Conservation (phyloP, 2,797 vertebrate genomes). For the Paratrypauchen microcephalus region DNA sequence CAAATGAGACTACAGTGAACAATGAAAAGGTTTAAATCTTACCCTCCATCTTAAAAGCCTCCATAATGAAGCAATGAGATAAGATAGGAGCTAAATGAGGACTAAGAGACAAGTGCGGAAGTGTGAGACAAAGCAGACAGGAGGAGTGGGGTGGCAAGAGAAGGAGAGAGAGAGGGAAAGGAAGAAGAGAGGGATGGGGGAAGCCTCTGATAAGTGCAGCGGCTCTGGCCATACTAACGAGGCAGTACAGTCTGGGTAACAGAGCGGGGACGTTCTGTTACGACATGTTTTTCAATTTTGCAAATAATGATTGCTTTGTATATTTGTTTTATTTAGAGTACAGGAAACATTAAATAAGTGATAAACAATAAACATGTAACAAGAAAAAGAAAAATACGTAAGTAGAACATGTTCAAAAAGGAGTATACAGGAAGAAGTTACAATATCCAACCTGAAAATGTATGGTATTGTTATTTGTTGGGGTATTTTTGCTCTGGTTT, state of each 20-base stretch:
- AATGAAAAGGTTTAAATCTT: not conserved
- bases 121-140: not conserved
- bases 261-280: too few species aligned
- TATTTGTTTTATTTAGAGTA: too few species aligned
- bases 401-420: too few species aligned
- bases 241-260: not conserved
- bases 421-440: too few species aligned
- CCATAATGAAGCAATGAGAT: conserved; percentile 1
- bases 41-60: conserved; percentile 7
- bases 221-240: not conserved
- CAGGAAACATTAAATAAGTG: too few species aligned
- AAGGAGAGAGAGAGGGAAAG: not conserved
- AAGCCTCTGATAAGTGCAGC: conserved; percentile 4
- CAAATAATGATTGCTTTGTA: too few species aligned
- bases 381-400: too few species aligned
- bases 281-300: too few species aligned
- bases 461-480: too few species aligned
- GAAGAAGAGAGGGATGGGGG: not conserved
- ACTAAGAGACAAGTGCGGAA: not conserved
- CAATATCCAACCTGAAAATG: too few species aligned
- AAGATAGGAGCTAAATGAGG: conserved; percentile 5
- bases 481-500: too few species aligned
- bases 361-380: too few species aligned
- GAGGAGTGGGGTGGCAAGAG: not conserved
- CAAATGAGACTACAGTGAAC: not conserved